Base-by-base conservation (phyloP, 2,797 vertebrate species). In the Phaenicophaeus curvirostris region DNA sequence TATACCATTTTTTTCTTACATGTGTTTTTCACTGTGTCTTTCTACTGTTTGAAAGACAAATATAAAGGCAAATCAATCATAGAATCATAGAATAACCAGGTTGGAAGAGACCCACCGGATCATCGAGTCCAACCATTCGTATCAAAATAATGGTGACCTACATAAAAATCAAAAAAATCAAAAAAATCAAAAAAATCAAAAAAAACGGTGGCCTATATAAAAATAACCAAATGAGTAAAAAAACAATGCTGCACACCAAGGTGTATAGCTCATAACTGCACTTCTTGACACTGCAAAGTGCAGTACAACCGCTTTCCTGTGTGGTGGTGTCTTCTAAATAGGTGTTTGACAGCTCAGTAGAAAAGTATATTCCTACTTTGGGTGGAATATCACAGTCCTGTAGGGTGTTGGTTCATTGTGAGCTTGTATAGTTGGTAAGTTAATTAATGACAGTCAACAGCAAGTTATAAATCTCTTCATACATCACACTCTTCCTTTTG, bases 351-450 rank as follows among this genome's bases (percentile, higher is more conserved):
- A 89, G 82, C 61, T 85, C 58, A 63, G 65, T 51, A 92, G 75
- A 27, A 72, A 87, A 74, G 61, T 68, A 54, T 74, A 92, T 92
- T 92, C 68, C 76, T 73, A 68, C 35, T 81, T 87, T 44, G 82
- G 54, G 61, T 66, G 65, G 46, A 91, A 77, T 30, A 74, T 25
- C 23, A 44, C 62, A 46, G 12, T 94, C 93, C 76, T 61, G 54
- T 44, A 83, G 68, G 61, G 83, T 85, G 58, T 65, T 91, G 57
- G 42, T 92, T 85, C 82, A 69, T 71, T 89, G 79, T 80, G 78
- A 87, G 65, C 80, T 94, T 78, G 66, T 81, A 73, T 89, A 75
- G 50, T 92, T 94, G 79, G 86, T 84, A 81, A 87, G 71, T 88
- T 93, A 80, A 89, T 93, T 95, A 89, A 67, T 57, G 78, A 83